Evolutionary conservation across 2,888 invertebrate genomes (phyloP).

Genomic region (Alentia gelatinosa): DNA sequence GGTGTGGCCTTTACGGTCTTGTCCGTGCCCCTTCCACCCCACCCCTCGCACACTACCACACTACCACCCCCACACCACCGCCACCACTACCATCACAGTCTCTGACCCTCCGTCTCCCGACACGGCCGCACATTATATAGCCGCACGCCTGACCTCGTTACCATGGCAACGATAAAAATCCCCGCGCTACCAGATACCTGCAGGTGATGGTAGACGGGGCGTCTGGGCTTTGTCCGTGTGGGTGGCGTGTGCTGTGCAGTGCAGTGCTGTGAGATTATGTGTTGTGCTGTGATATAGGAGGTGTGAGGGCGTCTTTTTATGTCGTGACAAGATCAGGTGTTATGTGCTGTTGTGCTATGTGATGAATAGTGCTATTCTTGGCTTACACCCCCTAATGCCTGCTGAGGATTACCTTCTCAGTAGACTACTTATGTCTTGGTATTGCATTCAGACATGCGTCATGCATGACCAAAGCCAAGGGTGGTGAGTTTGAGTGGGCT

Average conservation of each 20-base stretch:
- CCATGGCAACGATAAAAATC: conserved; percentile 19
- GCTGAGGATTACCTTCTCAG: no score
- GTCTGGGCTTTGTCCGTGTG: background rate
- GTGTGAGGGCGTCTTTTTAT: background rate
- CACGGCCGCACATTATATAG: background rate
- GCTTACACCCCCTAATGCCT: no score
- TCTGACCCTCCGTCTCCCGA: background rate
- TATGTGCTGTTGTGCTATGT: background rate
- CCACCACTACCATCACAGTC: background rate
- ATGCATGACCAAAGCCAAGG: no score
- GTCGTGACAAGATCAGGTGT: background rate
- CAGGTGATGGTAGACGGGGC: background rate
- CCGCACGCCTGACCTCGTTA: background rate
- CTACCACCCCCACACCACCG: no score
- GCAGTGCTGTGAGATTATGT: background rate
- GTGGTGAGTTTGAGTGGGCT: no score
- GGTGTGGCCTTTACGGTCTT: background rate
- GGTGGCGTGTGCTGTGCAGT: background rate
- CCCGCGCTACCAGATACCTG: background rate
- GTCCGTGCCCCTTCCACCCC: background rate
- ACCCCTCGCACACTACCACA: no score
- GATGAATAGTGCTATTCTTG: no score
- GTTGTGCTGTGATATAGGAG: background rate
- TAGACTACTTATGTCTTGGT: no score
- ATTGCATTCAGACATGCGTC: no score